Base-by-base conservation (phyloP, 2,113 vertebrate species). In the Abramis brama region DNA sequence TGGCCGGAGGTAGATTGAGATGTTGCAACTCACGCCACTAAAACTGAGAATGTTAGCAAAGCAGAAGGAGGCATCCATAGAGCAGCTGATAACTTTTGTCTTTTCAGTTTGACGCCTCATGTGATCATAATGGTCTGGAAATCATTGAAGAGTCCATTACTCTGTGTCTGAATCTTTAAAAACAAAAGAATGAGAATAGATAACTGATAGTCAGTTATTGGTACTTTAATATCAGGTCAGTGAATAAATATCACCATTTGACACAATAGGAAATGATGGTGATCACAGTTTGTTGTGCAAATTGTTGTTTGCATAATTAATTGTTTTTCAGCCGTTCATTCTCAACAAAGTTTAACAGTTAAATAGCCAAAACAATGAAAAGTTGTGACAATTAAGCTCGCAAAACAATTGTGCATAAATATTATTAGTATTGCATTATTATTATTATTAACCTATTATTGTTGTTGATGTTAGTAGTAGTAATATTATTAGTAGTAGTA, bases 1-100 rank as follows among this genome's bases (percentile, higher is more conserved):
- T 62, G 78, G 70, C 83, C 74, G 11, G 57, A 55, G 59, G 71
- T 39, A 68, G 75, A 85, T 79, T 43, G 19, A 79, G 57, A 60
- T 79, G 55, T 71, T 39, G 21, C 13, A 25, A n/a, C 21, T 47
- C 64, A 68, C 27, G 0, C 23, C 71, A 75, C 36, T 47, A 23
- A 64, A 82, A 6, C 11, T 70, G 80, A 23, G 27, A 55, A 13
- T 39, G 30, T 50, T 9, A 52, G n/a, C 27, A 79, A 59, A 23
- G 52, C 47, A 57, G 52, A 33, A 33, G 33, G 33, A 79, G n/a
- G 11, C 76, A 59, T 73, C 33, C 45, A 71, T 43, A 39, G 50
- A 83, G 50, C 81, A 68, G 17, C 60, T 68, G 43, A 82, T 30
- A 30, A 62, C 43, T 68, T 47, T 33, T 45, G 47, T 74, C 39